Base-by-base conservation (phyloP, 2,797 vertebrate species). In the Mormyrus proboscirostris region DNA sequence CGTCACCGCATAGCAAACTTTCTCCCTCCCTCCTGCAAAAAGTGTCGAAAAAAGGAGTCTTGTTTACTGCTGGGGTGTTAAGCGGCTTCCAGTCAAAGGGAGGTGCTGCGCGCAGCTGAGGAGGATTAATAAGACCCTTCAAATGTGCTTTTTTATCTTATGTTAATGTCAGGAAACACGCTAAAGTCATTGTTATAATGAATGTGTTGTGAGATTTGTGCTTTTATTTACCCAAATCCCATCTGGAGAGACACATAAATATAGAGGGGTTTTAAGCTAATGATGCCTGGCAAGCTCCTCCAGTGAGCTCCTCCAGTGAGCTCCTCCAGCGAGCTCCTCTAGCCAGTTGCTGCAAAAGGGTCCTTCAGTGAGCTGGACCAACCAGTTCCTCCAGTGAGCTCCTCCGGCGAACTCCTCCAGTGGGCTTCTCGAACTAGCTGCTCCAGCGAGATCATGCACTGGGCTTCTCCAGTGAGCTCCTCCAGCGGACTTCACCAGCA, bases 131-230 rank as follows among this genome's bases (percentile, higher is more conserved):
- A 50, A 57, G 85, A 57, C 76, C 51, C n/a, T 55, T 88, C 47
- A 53, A 55, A 19, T 83, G 53, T 25, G 6, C 25, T 83, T 59
- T 88, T 59, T 33, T 59, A 62, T 19, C 19, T 47, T 53, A 59
- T 83, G 76, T 55, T 55, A 57, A 59, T 53, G 55, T 89, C 33
- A 47, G 65, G 8, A 22, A 25, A 51, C n/a, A 85, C 88, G 86
- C 83, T 38, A 53, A 22, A 90, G 76, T 83, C 88, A 90, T 92
- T 90, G 90, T 88, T 69, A 57, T 88, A 90, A 91, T 41, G 33
- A 87, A 49, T 88, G 65, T 19, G 65, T 87, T 90, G 90, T 92
- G 90, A 90, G 90, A 89, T 90, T 84, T 91, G 86, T 88, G 57
- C 90, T 57, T 82, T 73, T 88, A 84, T 92, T 89, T 90, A 86